A percentile compares a stretch with the other conserved stretches of the same genome.
phyloP scores from a whole-genome alignment of 2,888 invertebrate species.

The Andrena bicolor region DNA sequence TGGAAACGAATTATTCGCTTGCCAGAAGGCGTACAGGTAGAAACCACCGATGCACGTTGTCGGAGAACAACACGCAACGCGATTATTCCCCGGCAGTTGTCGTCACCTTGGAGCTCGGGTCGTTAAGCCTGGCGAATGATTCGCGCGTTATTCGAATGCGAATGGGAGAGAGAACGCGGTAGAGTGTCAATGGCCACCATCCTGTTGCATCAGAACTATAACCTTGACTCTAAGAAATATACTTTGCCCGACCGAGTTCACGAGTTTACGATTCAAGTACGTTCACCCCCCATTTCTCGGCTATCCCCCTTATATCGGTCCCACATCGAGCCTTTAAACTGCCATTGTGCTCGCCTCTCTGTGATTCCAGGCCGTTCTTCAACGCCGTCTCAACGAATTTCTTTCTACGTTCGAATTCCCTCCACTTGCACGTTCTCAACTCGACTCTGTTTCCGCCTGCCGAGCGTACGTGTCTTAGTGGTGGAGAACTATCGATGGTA shows the following conservation, averaged over 20 bases:
- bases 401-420: not conserved
- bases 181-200: conserved; percentile 80
- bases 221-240: conserved; percentile 83
- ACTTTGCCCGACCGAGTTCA: conserved; percentile 68
- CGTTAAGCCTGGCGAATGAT: conserved; percentile 22
- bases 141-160: conserved; percentile 30
- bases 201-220: conserved; percentile 83
- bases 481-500: too few relatives aligned
- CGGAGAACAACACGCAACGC: not conserved
- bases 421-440: not conserved
- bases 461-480: too few relatives aligned
- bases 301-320: conserved; percentile 55
- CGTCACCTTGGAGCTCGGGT: not conserved
- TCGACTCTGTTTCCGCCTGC: not conserved
- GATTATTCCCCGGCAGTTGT: conserved; percentile 10
- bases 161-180: conserved; percentile 45
- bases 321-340: conserved; percentile 38
- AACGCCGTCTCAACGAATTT: not conserved
- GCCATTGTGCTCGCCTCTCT: conserved; percentile 20
- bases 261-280: conserved; percentile 75
- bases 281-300: conserved; percentile 69
- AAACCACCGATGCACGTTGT: not conserved
- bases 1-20: not conserved
- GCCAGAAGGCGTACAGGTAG: not conserved
- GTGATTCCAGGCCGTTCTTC: not conserved